phyloP scores from a whole-genome alignment of 2,113 vertebrate species.

The Todiramphus saurophagus region DNA sequence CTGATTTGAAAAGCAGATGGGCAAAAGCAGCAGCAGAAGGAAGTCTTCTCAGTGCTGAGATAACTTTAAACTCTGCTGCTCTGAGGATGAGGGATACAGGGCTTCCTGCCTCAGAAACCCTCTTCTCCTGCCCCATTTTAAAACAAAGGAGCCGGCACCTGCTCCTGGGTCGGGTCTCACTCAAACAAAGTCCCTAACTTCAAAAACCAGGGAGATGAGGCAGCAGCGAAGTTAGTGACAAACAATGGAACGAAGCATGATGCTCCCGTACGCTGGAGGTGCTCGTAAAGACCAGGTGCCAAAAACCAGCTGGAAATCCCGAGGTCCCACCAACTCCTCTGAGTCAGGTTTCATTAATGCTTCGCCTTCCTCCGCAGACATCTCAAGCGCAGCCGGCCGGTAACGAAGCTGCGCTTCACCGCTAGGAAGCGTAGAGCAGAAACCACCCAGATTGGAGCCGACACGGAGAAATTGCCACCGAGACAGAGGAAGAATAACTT shows the following conservation, averaged over 20 bases:
- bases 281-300: background rate
- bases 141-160: background rate
- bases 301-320: background rate
- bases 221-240: background rate
- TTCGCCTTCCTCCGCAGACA: background rate
- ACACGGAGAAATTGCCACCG: fast-evolving
- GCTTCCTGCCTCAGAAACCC: background rate
- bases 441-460: fast-evolving
- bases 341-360: fast-evolving
- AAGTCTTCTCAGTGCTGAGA: background rate
- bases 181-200: background rate
- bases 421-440: background rate
- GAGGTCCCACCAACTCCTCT: background rate
- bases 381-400: background rate
- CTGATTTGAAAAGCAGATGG: background rate
- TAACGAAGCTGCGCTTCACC: fast-evolving
- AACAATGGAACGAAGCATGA: fast-evolving
- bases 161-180: background rate
- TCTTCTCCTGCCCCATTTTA: background rate
- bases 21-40: background rate
- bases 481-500: background rate
- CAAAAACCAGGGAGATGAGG: background rate
- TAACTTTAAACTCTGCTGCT: background rate
- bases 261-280: fast-evolving
- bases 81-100: background rate